Conservation (phyloP, 2,888 invertebrate species). For the Dolomedes plantarius region DNA sequence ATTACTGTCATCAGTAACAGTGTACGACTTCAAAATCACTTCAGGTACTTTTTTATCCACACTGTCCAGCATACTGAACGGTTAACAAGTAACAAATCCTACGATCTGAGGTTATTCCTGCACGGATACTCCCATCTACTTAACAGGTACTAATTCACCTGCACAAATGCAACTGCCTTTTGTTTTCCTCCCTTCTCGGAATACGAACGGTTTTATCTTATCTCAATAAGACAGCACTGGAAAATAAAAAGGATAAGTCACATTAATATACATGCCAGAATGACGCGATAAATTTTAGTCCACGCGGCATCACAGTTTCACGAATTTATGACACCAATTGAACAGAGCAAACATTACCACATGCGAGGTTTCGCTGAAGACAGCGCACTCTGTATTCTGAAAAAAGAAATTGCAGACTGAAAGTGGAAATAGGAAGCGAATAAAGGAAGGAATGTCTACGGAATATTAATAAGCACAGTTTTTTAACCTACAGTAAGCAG, state of each 20-base stretch:
- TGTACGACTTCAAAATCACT: not conserved
- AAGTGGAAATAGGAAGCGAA: too few species aligned
- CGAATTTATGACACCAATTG: not conserved
- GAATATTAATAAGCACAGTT: too few species aligned
- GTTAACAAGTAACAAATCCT: not conserved
- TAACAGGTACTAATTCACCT: too few species aligned
- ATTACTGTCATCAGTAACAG: not conserved
- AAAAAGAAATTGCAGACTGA: not conserved
- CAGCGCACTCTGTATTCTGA: not conserved
- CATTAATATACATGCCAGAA: too few species aligned
- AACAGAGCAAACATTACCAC: not conserved
- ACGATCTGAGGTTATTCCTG: too few species aligned
- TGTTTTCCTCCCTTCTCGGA: not conserved
- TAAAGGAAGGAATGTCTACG: too few species aligned
- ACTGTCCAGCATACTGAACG: conserved; percentile 19
- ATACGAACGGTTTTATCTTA: not conserved
- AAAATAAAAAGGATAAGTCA: not conserved
- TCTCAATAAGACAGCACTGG: not conserved
- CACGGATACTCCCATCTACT: too few species aligned
- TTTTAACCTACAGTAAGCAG: too few species aligned
- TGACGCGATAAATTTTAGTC: not conserved
- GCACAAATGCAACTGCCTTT: not conserved
- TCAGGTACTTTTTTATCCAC: not conserved
- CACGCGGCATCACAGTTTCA: not conserved
- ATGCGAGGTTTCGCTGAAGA: not conserved